phyloP scores from a whole-genome alignment of 2,888 invertebrate genomes.

The Smittia sp. region DNA sequence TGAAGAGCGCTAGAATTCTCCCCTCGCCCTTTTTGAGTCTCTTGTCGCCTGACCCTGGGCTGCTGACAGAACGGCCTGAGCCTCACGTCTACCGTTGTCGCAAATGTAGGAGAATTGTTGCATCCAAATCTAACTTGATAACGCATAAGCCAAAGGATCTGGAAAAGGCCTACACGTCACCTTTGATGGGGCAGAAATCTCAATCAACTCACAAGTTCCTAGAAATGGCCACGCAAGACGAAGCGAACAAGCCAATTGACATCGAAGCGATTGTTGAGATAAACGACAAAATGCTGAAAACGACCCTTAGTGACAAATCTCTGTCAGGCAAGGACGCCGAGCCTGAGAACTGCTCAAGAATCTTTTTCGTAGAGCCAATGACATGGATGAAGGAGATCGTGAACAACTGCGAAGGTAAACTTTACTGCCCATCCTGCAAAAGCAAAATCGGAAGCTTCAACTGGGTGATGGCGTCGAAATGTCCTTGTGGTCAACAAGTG shows the following conservation, averaged over 20 bases:
- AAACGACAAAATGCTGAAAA: slow-evolving; percentile 48
- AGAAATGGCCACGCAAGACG: neutral
- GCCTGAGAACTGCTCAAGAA: slow-evolving; percentile 63
- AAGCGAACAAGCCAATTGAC: neutral
- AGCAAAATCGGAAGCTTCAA: slow-evolving; percentile 86
- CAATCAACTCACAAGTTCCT: slow-evolving; percentile 11
- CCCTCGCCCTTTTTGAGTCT: slow-evolving; percentile 75
- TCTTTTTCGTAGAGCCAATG: slow-evolving; percentile 85
- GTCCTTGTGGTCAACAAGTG: slow-evolving; percentile 86
- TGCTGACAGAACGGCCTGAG: slow-evolving; percentile 72
- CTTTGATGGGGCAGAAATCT: neutral
- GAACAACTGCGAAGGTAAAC: slow-evolving; percentile 72
- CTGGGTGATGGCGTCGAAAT: slow-evolving; percentile 86
- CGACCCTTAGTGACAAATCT: slow-evolving; percentile 45
- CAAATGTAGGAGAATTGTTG: slow-evolving; percentile 78
- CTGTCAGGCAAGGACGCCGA: slow-evolving; percentile 34
- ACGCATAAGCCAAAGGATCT: slow-evolving; percentile 57
- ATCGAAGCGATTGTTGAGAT: slow-evolving; percentile 46
- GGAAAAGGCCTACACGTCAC: slow-evolving; percentile 10
- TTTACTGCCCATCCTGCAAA: slow-evolving; percentile 80
- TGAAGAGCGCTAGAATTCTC: slow-evolving; percentile 79
- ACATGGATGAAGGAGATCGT: slow-evolving; percentile 78
- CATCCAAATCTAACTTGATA: slow-evolving; percentile 74
- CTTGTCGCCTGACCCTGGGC: slow-evolving; percentile 75
- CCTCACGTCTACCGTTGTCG: slow-evolving; percentile 81